A percentile compares a stretch with the other conserved stretches of the same genome.
Evolutionary conservation across 1,140 invertebrate species (phyloP).

Genomic region (Piezodorus guildinii): DNA sequence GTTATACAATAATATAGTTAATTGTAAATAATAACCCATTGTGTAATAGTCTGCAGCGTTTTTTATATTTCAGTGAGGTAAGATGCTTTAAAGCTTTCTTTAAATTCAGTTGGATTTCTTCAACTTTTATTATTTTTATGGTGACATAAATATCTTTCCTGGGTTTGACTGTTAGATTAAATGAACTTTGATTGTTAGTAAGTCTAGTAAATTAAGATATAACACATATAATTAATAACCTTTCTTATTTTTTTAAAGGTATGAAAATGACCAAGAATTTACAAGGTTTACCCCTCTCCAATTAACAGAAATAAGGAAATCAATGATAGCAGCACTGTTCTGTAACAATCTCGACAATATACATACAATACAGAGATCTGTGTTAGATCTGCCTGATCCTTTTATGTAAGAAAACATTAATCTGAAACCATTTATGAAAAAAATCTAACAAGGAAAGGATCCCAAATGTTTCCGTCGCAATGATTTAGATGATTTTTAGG

Average conservation of each 20-base stretch:
- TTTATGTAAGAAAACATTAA: conserved; percentile 57
- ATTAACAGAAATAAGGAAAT: conserved; percentile 80
- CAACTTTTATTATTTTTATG: no score
- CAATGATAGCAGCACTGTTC: conserved; percentile 75
- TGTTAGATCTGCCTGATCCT: conserved; percentile 80
- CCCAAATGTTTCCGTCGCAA: no score
- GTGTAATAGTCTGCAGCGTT: no score
- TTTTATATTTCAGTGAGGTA: no score
- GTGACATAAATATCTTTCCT: no score
- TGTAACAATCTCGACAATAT: conserved; percentile 88
- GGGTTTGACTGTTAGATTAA: no score
- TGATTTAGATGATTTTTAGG: no score
- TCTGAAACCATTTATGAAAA: not conserved
- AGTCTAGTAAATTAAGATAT: not conserved
- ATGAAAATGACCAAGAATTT: conserved; percentile 76
- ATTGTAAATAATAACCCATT: no score
- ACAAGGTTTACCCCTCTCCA: conserved; percentile 81
- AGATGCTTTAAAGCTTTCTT: no score
- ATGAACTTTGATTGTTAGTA: not conserved
- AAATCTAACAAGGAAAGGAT: no score
- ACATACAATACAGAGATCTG: conserved; percentile 72
- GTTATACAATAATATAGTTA: no score
- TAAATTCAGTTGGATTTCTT: no score
- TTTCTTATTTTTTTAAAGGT: conserved; percentile 42
- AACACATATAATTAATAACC: not conserved